Evolutionary conservation across 1,140 invertebrate species (phyloP).

Genomic region (Platorchestia sp.): DNA sequence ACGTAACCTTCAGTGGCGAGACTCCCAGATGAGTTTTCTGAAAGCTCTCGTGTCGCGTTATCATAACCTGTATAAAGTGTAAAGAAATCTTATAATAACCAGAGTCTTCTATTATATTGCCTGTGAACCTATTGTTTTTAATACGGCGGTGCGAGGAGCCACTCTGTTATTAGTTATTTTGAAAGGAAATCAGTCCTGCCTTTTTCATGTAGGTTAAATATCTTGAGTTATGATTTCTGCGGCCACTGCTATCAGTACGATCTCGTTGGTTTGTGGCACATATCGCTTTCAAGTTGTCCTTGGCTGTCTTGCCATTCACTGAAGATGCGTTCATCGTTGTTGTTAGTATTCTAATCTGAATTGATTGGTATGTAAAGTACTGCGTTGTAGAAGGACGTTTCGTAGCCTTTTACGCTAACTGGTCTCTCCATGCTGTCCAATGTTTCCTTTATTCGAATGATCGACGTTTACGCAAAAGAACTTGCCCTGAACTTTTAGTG

Average conservation of each 20-base stretch:
- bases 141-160: slow-evolving; percentile 20
- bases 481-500: neutral
- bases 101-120: slow-evolving; percentile 68
- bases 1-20: slow-evolving; percentile 5
- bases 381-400: neutral
- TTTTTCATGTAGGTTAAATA: slow-evolving; percentile 2
- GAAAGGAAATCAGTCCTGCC: neutral
- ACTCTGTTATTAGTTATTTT: slow-evolving; percentile 31
- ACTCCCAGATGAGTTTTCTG: neutral
- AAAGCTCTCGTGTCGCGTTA: slow-evolving; percentile 58
- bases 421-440: neutral
- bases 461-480: neutral
- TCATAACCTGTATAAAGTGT: slow-evolving; percentile 67
- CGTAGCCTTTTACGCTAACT: neutral
- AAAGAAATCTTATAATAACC: slow-evolving; percentile 66
- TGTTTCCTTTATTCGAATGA: neutral
- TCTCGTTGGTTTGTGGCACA: neutral
- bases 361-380: neutral
- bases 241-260: neutral
- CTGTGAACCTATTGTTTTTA: slow-evolving; percentile 62
- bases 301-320: slow-evolving; percentile 14
- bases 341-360: slow-evolving; percentile 30
- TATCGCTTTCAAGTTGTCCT: neutral
- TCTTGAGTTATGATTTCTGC: slow-evolving; percentile 14
- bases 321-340: neutral